Conservation (phyloP, 2,113 vertebrate genomes). For the Columbina picui region DNA sequence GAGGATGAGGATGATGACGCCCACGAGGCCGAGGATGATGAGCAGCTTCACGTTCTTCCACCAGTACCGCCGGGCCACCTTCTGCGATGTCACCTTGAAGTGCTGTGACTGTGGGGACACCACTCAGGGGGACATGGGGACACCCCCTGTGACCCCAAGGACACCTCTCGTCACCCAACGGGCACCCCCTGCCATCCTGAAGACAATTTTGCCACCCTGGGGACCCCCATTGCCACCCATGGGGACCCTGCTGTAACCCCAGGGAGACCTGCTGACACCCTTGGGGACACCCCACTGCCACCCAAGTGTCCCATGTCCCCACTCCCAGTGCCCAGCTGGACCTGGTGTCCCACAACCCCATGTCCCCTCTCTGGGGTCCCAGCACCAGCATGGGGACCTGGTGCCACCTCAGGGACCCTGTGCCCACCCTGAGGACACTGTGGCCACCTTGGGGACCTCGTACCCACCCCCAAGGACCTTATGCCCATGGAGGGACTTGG, state of each 20-base stretch:
- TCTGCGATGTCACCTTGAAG: constrained; percentile 92
- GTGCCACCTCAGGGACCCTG: too few relatives aligned
- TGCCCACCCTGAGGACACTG: neutral
- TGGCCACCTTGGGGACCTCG: neutral
- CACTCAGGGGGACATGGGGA: neutral
- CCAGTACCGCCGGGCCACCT: constrained; percentile 91
- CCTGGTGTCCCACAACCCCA: neutral
- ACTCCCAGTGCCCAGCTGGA: neutral
- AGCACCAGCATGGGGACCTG: too few relatives aligned
- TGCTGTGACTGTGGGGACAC: constrained; percentile 83
- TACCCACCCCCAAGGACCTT: neutral
- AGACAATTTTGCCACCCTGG: neutral
- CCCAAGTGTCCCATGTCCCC: neutral
- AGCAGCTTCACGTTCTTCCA: constrained; percentile 95
- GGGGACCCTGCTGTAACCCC: neutral
- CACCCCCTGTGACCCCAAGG: neutral
- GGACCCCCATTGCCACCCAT: neutral
- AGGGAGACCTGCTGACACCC: neutral
- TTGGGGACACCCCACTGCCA: neutral
- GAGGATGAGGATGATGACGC: constrained; percentile 82
- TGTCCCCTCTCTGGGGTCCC: too few relatives aligned
- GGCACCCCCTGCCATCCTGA: too few relatives aligned
- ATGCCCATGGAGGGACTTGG: too few relatives aligned
- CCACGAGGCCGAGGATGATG: constrained; percentile 83
- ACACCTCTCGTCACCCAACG: neutral